Evolutionary conservation across 2,797 vertebrate genomes (phyloP).

Genomic region (Eremophila alpestris): DNA sequence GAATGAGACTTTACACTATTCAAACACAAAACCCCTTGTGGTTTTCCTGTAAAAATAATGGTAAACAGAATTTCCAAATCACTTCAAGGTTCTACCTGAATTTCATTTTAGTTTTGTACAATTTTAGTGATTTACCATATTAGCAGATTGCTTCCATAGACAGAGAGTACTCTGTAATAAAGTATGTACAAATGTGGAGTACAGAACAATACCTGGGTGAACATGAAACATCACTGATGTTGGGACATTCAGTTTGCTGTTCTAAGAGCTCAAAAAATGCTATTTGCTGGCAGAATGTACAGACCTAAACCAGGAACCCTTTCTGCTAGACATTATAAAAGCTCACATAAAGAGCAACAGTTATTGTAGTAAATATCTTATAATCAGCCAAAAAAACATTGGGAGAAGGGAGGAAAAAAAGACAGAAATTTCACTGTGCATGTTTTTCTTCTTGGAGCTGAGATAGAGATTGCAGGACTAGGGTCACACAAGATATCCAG

Average conservation of each 20-base stretch:
- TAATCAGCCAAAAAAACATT: not conserved
- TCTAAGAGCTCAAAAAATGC: not conserved
- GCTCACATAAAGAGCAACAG: not conserved
- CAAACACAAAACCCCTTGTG: not conserved
- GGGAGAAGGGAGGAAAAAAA: not conserved
- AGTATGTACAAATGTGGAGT: not conserved
- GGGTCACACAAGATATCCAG: not conserved
- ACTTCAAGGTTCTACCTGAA: not conserved
- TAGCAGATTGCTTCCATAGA: not conserved
- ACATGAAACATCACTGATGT: not conserved
- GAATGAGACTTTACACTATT: not conserved
- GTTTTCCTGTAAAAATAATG: not conserved
- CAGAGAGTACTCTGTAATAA: not conserved
- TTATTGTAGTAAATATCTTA: not conserved
- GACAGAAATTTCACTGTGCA: not conserved
- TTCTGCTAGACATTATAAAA: not conserved
- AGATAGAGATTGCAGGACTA: not conserved
- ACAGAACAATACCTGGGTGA: not conserved
- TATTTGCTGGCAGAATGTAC: not conserved
- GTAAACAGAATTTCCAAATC: not conserved
- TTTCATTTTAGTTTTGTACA: not conserved
- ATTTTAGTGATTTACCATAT: not conserved
- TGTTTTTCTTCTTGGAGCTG: not conserved
- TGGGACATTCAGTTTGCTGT: not conserved
- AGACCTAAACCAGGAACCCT: not conserved